phyloP scores from a whole-genome alignment of 64 coral and sea anemone genomes.

The Pocillopora verrucosa region DNA sequence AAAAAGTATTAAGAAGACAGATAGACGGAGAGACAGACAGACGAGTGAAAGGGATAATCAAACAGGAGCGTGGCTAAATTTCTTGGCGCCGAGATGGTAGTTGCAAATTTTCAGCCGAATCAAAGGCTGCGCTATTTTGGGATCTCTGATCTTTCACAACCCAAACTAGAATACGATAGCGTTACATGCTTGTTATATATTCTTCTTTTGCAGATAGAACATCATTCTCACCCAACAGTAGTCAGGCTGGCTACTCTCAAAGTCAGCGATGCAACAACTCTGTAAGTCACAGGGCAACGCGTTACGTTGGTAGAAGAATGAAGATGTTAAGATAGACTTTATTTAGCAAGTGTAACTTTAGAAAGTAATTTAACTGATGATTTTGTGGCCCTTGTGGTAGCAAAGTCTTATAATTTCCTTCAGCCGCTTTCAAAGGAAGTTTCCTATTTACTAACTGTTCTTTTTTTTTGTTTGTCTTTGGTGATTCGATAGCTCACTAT shows the following conservation, averaged over 20 bases:
- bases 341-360: background rate
- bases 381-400: background rate
- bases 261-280: background rate
- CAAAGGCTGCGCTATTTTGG: background rate
- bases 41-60: background rate
- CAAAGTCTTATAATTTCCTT: background rate
- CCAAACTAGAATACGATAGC: too few species aligned
- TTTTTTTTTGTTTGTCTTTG: background rate
- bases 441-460: background rate
- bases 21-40: background rate
- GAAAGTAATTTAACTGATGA: background rate
- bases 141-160: too few species aligned
- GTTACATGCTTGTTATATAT: background rate
- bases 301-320: too few species aligned
- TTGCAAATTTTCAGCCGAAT: too few species aligned
- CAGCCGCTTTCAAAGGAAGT: background rate
- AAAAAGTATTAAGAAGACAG: background rate
- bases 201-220: background rate
- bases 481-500: background rate
- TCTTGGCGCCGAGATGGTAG: background rate
- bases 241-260: background rate
- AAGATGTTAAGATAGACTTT: background rate
- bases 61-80: too few species aligned
- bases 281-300: background rate
- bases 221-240: background rate